Evolutionary conservation across 2,888 invertebrate species (phyloP).

Genomic region (Nephrotoma appendiculata): DNA sequence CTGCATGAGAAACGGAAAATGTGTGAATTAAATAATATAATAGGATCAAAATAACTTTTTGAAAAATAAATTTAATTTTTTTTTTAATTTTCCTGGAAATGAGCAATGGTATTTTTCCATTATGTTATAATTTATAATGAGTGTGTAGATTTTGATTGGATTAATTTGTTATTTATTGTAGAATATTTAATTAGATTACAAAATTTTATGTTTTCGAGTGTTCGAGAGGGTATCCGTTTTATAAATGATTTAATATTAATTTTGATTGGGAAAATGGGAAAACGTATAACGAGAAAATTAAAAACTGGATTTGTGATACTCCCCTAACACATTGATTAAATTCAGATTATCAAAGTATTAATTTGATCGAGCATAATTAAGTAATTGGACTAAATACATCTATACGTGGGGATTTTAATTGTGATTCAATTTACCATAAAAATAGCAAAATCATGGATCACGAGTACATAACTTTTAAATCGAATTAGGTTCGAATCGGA

Average conservation of each 20-base stretch:
- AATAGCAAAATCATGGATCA: no score
- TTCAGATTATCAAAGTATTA: neutral
- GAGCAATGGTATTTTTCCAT: neutral
- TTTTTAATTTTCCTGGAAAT: neutral
- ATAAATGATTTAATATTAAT: neutral
- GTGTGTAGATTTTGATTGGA: neutral
- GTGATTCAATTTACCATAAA: no score
- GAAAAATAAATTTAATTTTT: neutral
- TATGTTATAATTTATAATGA: neutral
- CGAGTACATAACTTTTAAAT: no score
- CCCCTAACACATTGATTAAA: neutral
- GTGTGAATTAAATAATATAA: neutral
- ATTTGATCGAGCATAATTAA: neutral
- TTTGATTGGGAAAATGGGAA: neutral
- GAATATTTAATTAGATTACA: neutral
- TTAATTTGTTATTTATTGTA: neutral
- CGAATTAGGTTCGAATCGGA: no score
- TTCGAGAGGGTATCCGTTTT: neutral
- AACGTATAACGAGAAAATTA: neutral
- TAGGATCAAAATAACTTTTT: neutral
- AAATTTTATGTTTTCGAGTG: neutral
- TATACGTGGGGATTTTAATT: no score
- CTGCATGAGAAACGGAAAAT: neutral
- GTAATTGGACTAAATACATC: neutral
- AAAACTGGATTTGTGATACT: no score